Percentiles rank a stretch among this genome's conserved stretches.
phyloP scores from a whole-genome alignment of 2,888 invertebrate genomes.

The Nycteola revayana region DNA sequence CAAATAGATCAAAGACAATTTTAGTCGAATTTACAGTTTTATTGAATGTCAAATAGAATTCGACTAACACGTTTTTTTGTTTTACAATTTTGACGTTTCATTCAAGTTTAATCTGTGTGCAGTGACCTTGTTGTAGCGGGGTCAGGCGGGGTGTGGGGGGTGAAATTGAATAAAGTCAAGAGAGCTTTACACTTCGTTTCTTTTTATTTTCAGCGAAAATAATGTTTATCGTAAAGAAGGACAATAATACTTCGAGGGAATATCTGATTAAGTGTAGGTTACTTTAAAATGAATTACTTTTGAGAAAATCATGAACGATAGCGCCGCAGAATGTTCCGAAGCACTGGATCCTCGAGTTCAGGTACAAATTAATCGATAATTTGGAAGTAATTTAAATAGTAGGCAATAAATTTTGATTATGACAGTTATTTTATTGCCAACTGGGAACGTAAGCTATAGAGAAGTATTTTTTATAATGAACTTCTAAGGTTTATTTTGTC shows the following conservation, averaged over 20 bases:
- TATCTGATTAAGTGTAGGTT: constrained; percentile 40
- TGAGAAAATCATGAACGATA: constrained; percentile 82
- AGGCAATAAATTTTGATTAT: constrained; percentile 5
- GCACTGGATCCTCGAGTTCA: constrained; percentile 92
- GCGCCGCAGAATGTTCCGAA: constrained; percentile 83
- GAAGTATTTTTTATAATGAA: too few relatives aligned
- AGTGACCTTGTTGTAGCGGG: too few relatives aligned
- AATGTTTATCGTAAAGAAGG: constrained; percentile 33
- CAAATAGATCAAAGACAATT: too few relatives aligned
- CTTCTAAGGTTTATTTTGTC: too few relatives aligned
- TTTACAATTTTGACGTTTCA: too few relatives aligned
- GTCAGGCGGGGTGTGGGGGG: constrained; percentile 22
- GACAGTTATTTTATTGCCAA: too few relatives aligned
- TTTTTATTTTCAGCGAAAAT: constrained; percentile 36
- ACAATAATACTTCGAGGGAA: constrained; percentile 26
- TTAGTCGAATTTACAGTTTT: too few relatives aligned
- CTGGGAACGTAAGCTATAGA: too few relatives aligned
- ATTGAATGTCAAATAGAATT: too few relatives aligned
- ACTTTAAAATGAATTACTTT: constrained; percentile 52
- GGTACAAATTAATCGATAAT: constrained; percentile 78
- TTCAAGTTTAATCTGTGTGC: too few relatives aligned
- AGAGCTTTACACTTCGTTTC: constrained; percentile 24
- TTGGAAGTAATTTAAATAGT: constrained; percentile 32
- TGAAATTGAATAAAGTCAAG: constrained; percentile 24
- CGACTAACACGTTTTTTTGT: too few relatives aligned